A percentile compares a stretch with the other conserved stretches of the same genome.
Conservation (phyloP, 2,113 vertebrate genomes). For the Athene noctua region DNA sequence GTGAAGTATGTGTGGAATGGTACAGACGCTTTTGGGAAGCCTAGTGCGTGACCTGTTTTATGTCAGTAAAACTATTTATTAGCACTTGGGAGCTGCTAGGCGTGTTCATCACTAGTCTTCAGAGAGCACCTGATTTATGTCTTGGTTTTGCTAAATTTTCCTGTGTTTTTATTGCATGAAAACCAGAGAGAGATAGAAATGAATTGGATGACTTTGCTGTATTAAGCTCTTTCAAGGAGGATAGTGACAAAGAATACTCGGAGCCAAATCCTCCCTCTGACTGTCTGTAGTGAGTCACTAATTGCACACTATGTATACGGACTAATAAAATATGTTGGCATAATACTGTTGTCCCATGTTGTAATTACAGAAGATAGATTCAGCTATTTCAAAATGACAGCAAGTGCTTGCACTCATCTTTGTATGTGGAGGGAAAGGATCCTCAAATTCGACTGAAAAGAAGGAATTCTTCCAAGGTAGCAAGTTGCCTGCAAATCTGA, state of each 20-base stretch:
- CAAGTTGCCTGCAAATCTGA: background rate
- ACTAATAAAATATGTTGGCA: conserved; percentile 63
- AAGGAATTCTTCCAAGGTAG: background rate
- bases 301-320: conserved; percentile 48
- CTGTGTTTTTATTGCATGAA: background rate
- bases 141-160: background rate
- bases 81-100: background rate
- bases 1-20: background rate
- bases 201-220: background rate
- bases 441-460: background rate
- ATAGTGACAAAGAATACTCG: background rate
- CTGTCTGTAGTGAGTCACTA: conserved; percentile 61
- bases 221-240: conserved; percentile 7
- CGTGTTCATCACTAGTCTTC: background rate
- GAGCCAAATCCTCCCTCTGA: conserved; percentile 36
- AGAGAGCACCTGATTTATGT: background rate
- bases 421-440: background rate
- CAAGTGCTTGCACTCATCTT: background rate
- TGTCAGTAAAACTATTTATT: background rate
- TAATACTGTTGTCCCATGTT: conserved; percentile 47
- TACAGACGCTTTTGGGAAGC: background rate
- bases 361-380: conserved; percentile 49
- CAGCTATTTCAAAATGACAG: conserved; percentile 29
- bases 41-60: background rate
- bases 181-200: background rate